Evolutionary conservation across 2,888 invertebrate species (phyloP), one percentile per base, ranked within the genome.

Genomic region (Rugalucina vietnamica): DNA sequence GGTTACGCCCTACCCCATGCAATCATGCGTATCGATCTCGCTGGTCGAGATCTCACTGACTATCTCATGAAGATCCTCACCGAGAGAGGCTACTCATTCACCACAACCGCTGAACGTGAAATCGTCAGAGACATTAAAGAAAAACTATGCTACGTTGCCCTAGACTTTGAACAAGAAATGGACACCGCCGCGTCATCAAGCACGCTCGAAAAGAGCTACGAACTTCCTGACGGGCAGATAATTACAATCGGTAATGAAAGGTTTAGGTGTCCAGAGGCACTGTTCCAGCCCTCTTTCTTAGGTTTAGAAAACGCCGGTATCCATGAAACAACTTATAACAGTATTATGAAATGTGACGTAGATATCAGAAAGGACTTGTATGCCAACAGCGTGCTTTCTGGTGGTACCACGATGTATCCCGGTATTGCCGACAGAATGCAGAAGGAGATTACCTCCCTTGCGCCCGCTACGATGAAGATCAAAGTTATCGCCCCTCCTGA

Each of bases 361-460:
- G 93, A 93, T 81, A 94, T 93, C 88, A 86, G 93, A 82, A 94
- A 94, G 87, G 93, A 93, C 86, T 89, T 93, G 86, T 94, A 93
- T 79, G 93, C 93, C 87, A 93, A 94, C 90, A 95, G 97, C 91
- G 98, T 98, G 95, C 96, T 98, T 93, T 98, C 98, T 90, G 98
- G 98, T 90, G 98, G 98, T 94, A 98, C 98, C 96, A 98, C 98
- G 95, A 98, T 98, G 98, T 98, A 98, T 96, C 98, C 98, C 88
- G 97, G 98, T 96, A 98, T 98, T 95, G 98, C 98, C 92, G 98
- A 98, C 96, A 97, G 98, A 93, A 98, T 98, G 98, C 98, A 98
- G 96, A 98, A 98, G 96, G 98, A 98, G 96, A 98, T 98, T 96
- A 98, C 98, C 88, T 97, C 98, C 81, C 96, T 98, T 91, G 96